Evolutionary conservation across 1,140 invertebrate species (phyloP).

Genomic region (Drosophila gunungcola): DNA sequence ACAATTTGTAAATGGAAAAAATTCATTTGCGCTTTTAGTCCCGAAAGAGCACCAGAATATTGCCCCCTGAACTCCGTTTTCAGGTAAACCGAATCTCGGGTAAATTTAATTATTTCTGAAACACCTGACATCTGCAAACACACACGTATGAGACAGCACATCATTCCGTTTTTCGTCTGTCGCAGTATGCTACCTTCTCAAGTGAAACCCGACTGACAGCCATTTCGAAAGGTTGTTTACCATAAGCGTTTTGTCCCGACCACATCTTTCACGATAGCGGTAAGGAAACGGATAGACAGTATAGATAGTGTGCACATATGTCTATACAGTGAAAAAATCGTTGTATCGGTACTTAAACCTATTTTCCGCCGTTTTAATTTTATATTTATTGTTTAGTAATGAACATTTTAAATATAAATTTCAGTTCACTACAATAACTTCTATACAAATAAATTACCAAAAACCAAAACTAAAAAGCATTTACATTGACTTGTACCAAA

Average conservation of each 20-base stretch:
- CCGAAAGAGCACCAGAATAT: neutral
- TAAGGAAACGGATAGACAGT: neutral
- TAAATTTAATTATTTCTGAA: conserved; percentile 67
- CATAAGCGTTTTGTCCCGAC: conserved; percentile 39
- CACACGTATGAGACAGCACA: conserved; percentile 11
- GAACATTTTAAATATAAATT: no score
- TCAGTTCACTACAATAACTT: no score
- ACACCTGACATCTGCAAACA: conserved; percentile 40
- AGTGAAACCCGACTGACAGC: conserved; percentile 53
- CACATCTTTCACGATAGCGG: conserved; percentile 2
- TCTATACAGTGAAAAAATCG: neutral
- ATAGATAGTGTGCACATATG: neutral
- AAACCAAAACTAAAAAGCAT: no score
- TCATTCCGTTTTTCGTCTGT: conserved; percentile 2
- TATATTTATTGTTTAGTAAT: no score
- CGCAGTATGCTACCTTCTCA: conserved; percentile 33
- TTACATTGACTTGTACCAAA: no score
- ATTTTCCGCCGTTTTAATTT: no score
- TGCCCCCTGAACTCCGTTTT: conserved; percentile 10
- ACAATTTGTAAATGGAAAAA: conserved; percentile 1
- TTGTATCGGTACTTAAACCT: no score
- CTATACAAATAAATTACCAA: no score
- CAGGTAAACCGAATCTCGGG: conserved; percentile 32
- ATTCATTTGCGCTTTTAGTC: neutral
- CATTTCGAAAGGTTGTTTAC: conserved; percentile 65